phyloP scores from a whole-genome alignment of 1,140 invertebrate species.

The Sarcophaga bullata region DNA sequence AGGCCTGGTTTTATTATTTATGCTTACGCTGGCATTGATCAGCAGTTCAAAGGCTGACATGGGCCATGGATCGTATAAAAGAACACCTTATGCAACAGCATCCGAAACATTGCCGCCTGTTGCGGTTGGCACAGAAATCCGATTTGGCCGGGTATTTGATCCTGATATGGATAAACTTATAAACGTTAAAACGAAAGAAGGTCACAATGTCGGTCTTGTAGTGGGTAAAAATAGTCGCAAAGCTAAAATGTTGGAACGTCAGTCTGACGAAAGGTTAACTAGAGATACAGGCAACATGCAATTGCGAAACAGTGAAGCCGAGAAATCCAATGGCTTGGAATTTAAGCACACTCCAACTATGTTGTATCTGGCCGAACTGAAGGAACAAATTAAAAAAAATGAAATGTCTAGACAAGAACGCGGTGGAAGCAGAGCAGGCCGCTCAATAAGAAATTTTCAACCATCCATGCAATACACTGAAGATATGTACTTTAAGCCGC shows the following conservation, averaged over 20 bases:
- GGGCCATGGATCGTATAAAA: constrained; percentile 28
- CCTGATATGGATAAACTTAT: constrained; percentile 79
- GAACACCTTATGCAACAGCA: not conserved
- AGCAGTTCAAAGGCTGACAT: constrained; percentile 32
- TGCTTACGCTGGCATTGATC: not conserved
- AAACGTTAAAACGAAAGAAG: constrained; percentile 78
- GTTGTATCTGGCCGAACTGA: constrained; percentile 56
- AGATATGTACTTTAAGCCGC: constrained; percentile 14
- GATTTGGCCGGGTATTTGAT: constrained; percentile 80
- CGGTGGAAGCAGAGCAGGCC: not conserved
- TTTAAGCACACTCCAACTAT: constrained; percentile 56
- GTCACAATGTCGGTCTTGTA: constrained; percentile 78
- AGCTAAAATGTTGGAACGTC: constrained; percentile 52
- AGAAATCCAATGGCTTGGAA: constrained; percentile 44
- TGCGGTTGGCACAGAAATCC: constrained; percentile 71
- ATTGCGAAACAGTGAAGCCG: constrained; percentile 14
- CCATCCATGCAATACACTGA: constrained; percentile 7
- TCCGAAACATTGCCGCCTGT: not conserved
- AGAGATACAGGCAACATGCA: too few species aligned
- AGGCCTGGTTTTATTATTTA: constrained; percentile 41
- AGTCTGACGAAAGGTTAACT: constrained; percentile 46
- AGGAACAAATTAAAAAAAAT: constrained; percentile 51
- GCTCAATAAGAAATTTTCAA: constrained; percentile 8
- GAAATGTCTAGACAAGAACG: constrained; percentile 54
- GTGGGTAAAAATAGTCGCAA: constrained; percentile 72